These are phyloP conservation scores for Actias luna DNA, from an alignment of 2,888 invertebrate species.

Conservation along the genomic window DNA sequence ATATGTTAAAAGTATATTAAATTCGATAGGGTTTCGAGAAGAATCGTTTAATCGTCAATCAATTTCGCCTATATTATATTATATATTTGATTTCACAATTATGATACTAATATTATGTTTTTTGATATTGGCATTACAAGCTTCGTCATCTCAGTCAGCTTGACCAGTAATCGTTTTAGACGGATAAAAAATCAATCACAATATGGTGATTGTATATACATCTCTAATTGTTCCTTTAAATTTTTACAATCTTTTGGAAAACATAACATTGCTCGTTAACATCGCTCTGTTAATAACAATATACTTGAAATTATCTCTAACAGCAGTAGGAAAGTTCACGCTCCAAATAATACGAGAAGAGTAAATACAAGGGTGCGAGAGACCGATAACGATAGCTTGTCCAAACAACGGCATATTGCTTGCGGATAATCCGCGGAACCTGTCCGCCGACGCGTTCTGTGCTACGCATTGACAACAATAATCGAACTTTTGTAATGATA, in stretches of 20 bases:
- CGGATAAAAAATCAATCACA: neutral
- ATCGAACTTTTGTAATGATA: neutral
- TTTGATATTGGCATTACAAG: neutral
- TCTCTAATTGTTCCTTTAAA: neutral
- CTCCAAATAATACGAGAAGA: constrained; percentile 29
- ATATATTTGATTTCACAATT: too few species aligned
- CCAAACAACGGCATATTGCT: constrained; percentile 55
- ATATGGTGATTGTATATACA: neutral
- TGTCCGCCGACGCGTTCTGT: constrained; percentile 47
- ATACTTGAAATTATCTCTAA: constrained; percentile 13
- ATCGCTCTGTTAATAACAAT: neutral
- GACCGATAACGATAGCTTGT: constrained; percentile 50
- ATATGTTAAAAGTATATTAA: too few species aligned
- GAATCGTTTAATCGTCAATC: too few species aligned
- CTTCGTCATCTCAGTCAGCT: neutral
- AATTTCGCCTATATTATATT: too few species aligned
- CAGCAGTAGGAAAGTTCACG: constrained; percentile 9
- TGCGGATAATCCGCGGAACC: constrained; percentile 49
- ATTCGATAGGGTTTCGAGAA: too few species aligned
- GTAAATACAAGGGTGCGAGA: constrained; percentile 50
- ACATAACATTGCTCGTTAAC: neutral
- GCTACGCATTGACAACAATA: constrained; percentile 30
- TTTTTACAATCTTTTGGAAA: neutral
- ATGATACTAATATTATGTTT: too few species aligned
- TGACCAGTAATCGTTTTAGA: neutral